phyloP scores from a whole-genome alignment of 1,140 invertebrate species.

The Subanguina moxae region DNA sequence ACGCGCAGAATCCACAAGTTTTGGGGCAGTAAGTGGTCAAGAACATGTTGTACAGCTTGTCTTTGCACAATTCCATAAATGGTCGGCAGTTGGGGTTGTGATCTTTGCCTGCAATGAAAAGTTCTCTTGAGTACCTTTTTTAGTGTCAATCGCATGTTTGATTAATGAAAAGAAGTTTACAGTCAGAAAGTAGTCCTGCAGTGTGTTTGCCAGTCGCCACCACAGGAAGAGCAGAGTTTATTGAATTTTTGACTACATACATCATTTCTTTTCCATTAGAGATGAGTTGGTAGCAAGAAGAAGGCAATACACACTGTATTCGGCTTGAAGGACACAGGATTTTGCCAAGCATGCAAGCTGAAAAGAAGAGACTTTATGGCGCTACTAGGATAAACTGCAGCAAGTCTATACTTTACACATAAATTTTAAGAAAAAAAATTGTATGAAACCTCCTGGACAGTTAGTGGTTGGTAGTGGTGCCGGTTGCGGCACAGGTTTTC shows the following conservation, averaged over 20 bases:
- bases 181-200: not conserved
- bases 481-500: slow-evolving; percentile 66
- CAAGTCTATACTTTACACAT: too few relatives aligned
- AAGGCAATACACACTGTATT: not conserved
- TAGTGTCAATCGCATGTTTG: not conserved
- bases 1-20: not conserved
- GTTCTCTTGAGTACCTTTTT: not conserved
- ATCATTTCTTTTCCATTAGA: not conserved
- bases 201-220: not conserved
- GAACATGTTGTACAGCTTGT: not conserved
- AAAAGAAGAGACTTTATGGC: not conserved
- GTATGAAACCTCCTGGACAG: slow-evolving; percentile 63
- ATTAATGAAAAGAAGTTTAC: not conserved
- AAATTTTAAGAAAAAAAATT: not conserved
- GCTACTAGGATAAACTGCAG: not conserved
- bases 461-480: slow-evolving; percentile 75
- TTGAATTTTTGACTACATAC: not conserved
- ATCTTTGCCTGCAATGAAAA: not conserved
- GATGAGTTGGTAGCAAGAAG: not conserved
- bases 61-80: not conserved
- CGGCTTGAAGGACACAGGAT: not conserved
- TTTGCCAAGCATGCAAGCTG: slow-evolving; percentile 1
- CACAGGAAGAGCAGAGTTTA: not conserved
- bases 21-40: not conserved
- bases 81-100: not conserved